phyloP scores from a whole-genome alignment of 2,888 invertebrate species.

The Seira musarum region DNA sequence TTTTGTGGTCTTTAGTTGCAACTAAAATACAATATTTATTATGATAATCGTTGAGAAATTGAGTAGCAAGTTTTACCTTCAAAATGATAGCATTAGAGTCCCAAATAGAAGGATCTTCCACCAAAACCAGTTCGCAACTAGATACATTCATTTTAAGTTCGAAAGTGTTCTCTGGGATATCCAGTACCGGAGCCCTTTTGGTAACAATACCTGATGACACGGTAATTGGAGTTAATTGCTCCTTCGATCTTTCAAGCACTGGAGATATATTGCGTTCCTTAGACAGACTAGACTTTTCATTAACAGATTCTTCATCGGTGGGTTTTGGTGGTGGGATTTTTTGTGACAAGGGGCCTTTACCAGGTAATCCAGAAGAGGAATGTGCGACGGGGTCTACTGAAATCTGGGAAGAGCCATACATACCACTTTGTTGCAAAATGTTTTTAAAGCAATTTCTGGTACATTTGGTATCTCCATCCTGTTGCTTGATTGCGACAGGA shows the following conservation, averaged over 20 bases:
- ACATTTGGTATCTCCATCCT: constrained; percentile 77
- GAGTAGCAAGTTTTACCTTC: no score
- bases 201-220: constrained; percentile 73
- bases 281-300: constrained; percentile 72
- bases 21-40: background rate
- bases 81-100: constrained; percentile 96
- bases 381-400: background rate
- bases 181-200: constrained; percentile 72
- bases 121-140: constrained; percentile 94
- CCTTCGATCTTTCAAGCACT: constrained; percentile 59
- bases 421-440: constrained; percentile 82
- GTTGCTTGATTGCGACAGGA: constrained; percentile 76
- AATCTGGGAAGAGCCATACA: constrained; percentile 22
- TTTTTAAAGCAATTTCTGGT: constrained; percentile 78
- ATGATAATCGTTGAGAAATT: no score
- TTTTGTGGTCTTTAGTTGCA: background rate
- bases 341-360: constrained; percentile 69
- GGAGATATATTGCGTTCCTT: constrained; percentile 56
- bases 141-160: constrained; percentile 95
- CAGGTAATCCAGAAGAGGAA: constrained; percentile 44
- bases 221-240: constrained; percentile 70
- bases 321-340: constrained; percentile 55
- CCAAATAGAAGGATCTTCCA: constrained; percentile 89
- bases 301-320: constrained; percentile 44
- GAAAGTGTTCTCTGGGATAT: constrained; percentile 74